Conservation (phyloP, 2,888 invertebrate species). For the Lypha dubia region DNA sequence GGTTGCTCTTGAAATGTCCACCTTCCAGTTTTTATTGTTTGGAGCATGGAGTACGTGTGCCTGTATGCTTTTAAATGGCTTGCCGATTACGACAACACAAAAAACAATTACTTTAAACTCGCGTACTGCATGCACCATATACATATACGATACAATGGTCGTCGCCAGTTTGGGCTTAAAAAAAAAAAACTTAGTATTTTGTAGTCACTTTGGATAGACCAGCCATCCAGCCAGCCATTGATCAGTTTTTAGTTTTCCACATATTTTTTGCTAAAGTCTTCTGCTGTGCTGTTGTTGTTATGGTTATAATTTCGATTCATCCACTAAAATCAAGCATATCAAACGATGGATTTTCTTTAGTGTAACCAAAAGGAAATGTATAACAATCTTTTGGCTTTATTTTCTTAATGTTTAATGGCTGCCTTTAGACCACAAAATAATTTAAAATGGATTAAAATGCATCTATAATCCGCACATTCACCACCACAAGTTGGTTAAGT, state of each 20-base stretch:
- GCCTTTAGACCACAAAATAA: conserved; percentile 55
- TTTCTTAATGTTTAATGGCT: conserved; percentile 36
- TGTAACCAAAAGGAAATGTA: conserved; percentile 43
- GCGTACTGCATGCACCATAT: conserved; percentile 13
- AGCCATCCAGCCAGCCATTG: conserved; percentile 68
- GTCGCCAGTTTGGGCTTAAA: conserved; percentile 29
- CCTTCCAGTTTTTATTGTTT: conserved; percentile 61
- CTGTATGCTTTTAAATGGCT: conserved; percentile 55
- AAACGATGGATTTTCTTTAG: conserved; percentile 51
- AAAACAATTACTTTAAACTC: conserved; percentile 47
- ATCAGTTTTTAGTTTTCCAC: conserved; percentile 63
- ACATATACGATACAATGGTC: conserved; percentile 40
- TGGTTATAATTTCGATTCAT: conserved; percentile 62
- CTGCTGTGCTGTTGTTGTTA: conserved; percentile 37
- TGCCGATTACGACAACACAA: conserved; percentile 62
- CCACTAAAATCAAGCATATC: conserved; percentile 55
- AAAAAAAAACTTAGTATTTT: conserved; percentile 41
- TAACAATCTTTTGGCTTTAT: conserved; percentile 29
- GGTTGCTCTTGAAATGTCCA: conserved; percentile 70
- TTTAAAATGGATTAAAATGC: conserved; percentile 59
- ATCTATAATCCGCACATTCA: conserved; percentile 65
- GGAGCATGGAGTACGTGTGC: conserved; percentile 50
- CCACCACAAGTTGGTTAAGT: conserved; percentile 9
- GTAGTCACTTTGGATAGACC: conserved; percentile 28
- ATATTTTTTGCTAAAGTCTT: conserved; percentile 21